Evolutionary conservation across 2,797 vertebrate genomes (phyloP).

Genomic region (Miichthys miiuy): DNA sequence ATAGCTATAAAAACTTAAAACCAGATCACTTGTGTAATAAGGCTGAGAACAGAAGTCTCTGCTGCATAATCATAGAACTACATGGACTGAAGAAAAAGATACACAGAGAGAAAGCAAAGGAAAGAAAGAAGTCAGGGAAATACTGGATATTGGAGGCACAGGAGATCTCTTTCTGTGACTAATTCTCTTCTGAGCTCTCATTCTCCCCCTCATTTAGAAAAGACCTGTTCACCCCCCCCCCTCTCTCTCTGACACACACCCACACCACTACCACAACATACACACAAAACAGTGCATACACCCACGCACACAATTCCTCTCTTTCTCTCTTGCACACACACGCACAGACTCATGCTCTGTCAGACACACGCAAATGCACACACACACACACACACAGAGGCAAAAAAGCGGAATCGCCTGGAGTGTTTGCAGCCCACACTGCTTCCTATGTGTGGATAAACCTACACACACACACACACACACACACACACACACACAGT

Average conservation of each 20-base stretch:
- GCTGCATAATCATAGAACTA: slow-evolving; percentile 13
- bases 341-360: slow-evolving; percentile 8
- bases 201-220: slow-evolving; percentile 77
- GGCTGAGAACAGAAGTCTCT: slow-evolving; percentile 12
- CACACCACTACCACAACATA: slow-evolving; percentile 54
- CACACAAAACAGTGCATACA: slow-evolving; percentile 51
- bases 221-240: slow-evolving; percentile 71
- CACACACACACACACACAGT: slow-evolving; percentile 38
- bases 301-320: slow-evolving; percentile 65
- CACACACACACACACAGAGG: slow-evolving; percentile 6
- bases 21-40: slow-evolving; percentile 13
- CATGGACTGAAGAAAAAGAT: slow-evolving; percentile 16
- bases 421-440: slow-evolving; percentile 79
- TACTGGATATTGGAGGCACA: slow-evolving; percentile 54
- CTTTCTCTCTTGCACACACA: slow-evolving; percentile 42
- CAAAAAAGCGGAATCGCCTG: slow-evolving; percentile 70
- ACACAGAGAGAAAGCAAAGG: background rate
- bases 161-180: slow-evolving; percentile 68
- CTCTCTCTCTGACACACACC: slow-evolving; percentile 67
- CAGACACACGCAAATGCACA: slow-evolving; percentile 14
- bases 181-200: slow-evolving; percentile 73
- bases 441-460: slow-evolving; percentile 74
- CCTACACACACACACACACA: slow-evolving; percentile 50
- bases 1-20: background rate
- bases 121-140: slow-evolving; percentile 44